Evolutionary conservation across 2,888 invertebrate genomes (phyloP), one percentile per base, ranked within the genome.

Genomic region (Oeneis ivallda): DNA sequence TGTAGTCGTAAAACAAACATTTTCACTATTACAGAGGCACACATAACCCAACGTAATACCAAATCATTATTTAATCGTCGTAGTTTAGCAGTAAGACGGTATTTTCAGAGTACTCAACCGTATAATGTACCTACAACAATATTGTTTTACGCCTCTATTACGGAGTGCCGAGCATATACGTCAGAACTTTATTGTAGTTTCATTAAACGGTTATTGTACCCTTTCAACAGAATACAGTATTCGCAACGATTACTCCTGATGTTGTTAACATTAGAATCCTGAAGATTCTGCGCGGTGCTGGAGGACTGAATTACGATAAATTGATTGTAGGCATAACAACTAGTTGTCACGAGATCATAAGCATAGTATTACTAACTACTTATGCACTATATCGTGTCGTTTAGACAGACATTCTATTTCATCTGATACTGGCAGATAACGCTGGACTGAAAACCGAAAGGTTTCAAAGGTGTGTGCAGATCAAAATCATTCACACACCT

Each of bases 1-100:
- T 62, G 59, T 59, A 58, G 45, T 65, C 52, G 52, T 47, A 57
- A 57, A 67, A 62, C 57, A 61, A 67, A 62, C 57, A 45, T 65
- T 65, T 62, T 65, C 47, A 65, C 34, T 64, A 39, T 57, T 50
- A 64, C 61, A 67, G n/a, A 47, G 19, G 39, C 60, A 37, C 57
- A 62, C 47, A 47, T 57, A 52, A 61, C 59, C 49, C 13, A 32
- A 26, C 32, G 41, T 61, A 41, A 61, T 15, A 52, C 61, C 52
- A 61, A 61, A 61, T 61, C 41, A 52, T 61, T 61, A 61, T 61
- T 52, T 61, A 61, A 52, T 61, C 50, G 26, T 26, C 19, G 39
- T 34, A 60, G 39, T 52, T 61, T 61, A 52, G 11, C 34, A 1
- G 47, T 11, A 52, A 52, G 39, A 61, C 52, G 5, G 39, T 52